These are phyloP conservation scores for Mechanitis mazaeus DNA, from an alignment of 2,888 invertebrate species.

Conservation along the genomic window DNA sequence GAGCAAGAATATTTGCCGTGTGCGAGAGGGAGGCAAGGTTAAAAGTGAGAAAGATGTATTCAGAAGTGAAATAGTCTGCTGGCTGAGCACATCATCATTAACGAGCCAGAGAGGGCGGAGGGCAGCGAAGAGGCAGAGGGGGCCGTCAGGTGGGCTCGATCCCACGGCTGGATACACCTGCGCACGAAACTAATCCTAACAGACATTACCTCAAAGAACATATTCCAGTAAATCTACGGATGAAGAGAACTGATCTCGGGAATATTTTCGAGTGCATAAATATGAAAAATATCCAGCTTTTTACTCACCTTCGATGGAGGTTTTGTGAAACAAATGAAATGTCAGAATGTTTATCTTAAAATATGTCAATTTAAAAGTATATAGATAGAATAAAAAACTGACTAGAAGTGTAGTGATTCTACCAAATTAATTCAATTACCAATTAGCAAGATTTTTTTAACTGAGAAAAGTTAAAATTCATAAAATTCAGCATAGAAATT, in stretches of 20 bases:
- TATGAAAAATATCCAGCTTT: conserved; percentile 73
- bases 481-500: no score
- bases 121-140: conserved; percentile 78
- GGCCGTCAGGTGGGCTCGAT: conserved; percentile 76
- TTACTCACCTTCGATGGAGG: conserved; percentile 56
- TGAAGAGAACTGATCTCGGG: conserved; percentile 54
- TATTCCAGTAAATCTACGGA: conserved; percentile 47
- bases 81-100: conserved; percentile 88
- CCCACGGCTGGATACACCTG: conserved; percentile 72
- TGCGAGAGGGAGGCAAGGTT: conserved; percentile 59
- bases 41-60: conserved; percentile 79
- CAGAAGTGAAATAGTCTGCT: conserved; percentile 85
- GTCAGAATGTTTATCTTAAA: no score
- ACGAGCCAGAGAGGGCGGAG: conserved; percentile 80
- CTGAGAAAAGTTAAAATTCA: no score
- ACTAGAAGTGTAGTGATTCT: no score
- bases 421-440: no score
- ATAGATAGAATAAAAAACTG: no score
- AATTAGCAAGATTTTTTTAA: no score
- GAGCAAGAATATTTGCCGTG: conserved; percentile 41
- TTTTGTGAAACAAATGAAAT: conserved; percentile 16
- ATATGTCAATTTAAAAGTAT: no score
- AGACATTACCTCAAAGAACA: conserved; percentile 48
- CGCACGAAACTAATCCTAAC: conserved; percentile 67
- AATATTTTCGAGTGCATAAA: conserved; percentile 72